These are phyloP conservation scores for Cynopterus brachyotis DNA, from an alignment of 2,113 vertebrate genomes.

Conservation along the genomic window DNA sequence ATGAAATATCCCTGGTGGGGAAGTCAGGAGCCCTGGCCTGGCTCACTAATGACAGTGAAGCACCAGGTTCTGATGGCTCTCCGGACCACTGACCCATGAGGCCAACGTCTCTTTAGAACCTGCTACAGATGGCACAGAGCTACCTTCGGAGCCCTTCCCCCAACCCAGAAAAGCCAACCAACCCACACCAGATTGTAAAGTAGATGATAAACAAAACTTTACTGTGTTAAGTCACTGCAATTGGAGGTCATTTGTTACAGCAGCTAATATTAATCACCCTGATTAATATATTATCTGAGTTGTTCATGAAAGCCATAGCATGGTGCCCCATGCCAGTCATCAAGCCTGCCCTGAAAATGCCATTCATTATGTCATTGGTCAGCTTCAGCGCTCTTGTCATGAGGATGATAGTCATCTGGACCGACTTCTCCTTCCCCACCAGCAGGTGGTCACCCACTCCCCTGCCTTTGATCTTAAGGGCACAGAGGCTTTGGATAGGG, in stretches of 20 bases:
- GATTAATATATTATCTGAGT: background rate
- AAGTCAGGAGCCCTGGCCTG: background rate
- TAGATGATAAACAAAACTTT: background rate
- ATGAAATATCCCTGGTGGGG: background rate
- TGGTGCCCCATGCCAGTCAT: background rate
- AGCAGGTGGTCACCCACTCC: background rate
- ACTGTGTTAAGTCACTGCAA: background rate
- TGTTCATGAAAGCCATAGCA: background rate
- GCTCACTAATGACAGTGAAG: background rate
- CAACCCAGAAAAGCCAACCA: background rate
- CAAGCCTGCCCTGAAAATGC: background rate
- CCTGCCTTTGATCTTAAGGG: background rate
- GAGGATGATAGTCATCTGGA: background rate
- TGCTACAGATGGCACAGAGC: accelerated
- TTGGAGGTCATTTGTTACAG: background rate
- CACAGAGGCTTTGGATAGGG: background rate
- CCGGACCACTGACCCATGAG: background rate
- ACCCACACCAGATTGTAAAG: background rate
- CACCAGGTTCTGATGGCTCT: background rate
- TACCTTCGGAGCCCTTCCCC: background rate
- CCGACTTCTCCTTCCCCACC: background rate
- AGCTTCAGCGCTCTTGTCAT: background rate
- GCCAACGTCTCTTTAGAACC: background rate
- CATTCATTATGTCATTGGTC: background rate
- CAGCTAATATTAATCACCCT: background rate